These are phyloP conservation scores for Electrophaes corylata DNA, from an alignment of 2,888 invertebrate species.

Conservation along the genomic window DNA sequence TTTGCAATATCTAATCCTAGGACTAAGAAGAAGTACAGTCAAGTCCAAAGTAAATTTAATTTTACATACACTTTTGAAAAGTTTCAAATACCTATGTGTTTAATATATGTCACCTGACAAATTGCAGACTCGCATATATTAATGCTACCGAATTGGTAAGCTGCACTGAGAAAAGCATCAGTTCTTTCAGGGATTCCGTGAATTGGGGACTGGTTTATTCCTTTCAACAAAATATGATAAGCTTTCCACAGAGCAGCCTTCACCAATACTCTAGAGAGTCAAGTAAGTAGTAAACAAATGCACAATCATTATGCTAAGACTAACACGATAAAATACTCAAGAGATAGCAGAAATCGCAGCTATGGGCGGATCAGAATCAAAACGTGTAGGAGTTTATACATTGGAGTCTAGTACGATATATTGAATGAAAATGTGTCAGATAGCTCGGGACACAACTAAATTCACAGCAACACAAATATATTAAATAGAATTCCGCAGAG, in stretches of 20 bases:
- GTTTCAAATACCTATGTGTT: neutral
- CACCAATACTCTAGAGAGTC: constrained; percentile 26
- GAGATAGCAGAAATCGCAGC: constrained; percentile 30
- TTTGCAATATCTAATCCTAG: constrained; percentile 14
- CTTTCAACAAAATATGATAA: constrained; percentile 12
- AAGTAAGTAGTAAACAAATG: constrained; percentile 60
- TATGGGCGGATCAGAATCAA: constrained; percentile 11
- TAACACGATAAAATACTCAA: constrained; percentile 67
- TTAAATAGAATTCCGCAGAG: constrained; percentile 11
- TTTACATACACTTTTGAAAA: constrained; percentile 9
- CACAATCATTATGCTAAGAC: constrained; percentile 60
- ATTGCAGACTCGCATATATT: neutral
- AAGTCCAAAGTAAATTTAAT: constrained; percentile 15
- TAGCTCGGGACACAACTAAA: constrained; percentile 7
- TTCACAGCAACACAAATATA: constrained; percentile 2
- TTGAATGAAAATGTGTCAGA: constrained; percentile 16
- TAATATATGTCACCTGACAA: neutral
- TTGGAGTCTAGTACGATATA: constrained; percentile 1
- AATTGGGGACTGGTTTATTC: constrained; percentile 1
- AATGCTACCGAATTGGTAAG: constrained; percentile 8
- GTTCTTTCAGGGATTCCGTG: constrained; percentile 12
- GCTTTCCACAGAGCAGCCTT: constrained; percentile 16
- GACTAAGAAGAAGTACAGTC: constrained; percentile 25
- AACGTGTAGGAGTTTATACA: neutral
- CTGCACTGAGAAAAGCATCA: constrained; percentile 20